Base-by-base conservation (phyloP, 2,888 invertebrate species). In the Osedax fenrisi region DNA sequence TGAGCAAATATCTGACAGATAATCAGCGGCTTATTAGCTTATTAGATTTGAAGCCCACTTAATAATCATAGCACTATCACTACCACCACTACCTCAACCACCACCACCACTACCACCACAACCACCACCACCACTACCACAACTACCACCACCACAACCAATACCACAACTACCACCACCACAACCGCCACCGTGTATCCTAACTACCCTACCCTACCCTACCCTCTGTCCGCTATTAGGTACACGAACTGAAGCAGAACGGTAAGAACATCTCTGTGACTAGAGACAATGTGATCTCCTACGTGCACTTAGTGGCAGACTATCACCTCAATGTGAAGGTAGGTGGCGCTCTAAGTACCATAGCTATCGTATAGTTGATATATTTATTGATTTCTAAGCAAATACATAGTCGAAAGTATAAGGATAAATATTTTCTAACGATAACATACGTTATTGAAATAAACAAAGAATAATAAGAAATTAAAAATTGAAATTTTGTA, bases 241-340 rank as follows among this genome's bases (percentile, higher is more conserved):
- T 92, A 78, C 90, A 92, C 76, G 96, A 97, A 81, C 85, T 98
- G 76, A 95, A 94, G 84, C 90, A 92, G 0, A 90, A 91, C 76
- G 98, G 97, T 0, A 87, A 90, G 69, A 91, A 92, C 81, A 93
- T 94, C 82, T 89, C 91, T 10, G 97, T 98, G 0, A 94, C 92
- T 10, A 90, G 90, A 78, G 89, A 90, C 79, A 98, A 98, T 87
- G 89, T 93, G 77, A 91, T 95, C 82, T 95, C 97, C 85, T 98
- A 97, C 84, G 92, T 98, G 79, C 94, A 96, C 84, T 86, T 93
- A 78, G 90, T 97, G 86, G 95, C 96, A 0, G 94, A 97, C 86
- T 94, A 92, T 82, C 94, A 94, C 85, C 87, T 97, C 73, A 96
- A 96, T 85, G 90, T 83, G 80, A 94, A 94, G 87, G 86, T 86